Conservation (phyloP, 2,113 vertebrate species). For the Pycnonotus jocosus region DNA sequence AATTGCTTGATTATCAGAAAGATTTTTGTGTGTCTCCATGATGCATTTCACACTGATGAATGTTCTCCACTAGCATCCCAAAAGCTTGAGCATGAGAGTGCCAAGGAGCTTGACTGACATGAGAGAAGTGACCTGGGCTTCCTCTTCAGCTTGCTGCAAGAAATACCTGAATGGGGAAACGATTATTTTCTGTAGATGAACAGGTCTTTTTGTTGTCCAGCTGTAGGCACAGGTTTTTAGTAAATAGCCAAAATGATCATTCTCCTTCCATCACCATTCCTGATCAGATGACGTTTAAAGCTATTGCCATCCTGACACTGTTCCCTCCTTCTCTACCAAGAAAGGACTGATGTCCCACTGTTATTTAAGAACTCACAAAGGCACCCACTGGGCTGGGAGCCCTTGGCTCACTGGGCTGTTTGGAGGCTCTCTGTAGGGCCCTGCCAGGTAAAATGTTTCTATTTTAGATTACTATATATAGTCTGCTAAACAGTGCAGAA, state of each 20-base stretch:
- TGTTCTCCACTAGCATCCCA: not conserved
- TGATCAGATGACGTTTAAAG: not conserved
- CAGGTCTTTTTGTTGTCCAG: not conserved
- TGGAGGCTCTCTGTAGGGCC: not conserved
- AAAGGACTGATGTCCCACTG: not conserved
- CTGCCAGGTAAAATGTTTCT: not conserved
- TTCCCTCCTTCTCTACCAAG: not conserved
- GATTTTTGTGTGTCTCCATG: not conserved
- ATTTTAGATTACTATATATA: not conserved
- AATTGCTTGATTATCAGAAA: not conserved
- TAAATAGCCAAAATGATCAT: not conserved
- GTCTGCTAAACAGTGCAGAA: not conserved
- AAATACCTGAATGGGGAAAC: not conserved
- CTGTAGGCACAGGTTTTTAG: not conserved
- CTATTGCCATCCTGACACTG: rapidly evolving
- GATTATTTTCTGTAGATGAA: not conserved
- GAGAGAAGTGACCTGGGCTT: not conserved
- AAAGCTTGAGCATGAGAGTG: not conserved
- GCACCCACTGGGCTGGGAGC: not conserved
- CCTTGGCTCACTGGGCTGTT: not conserved
- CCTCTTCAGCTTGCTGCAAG: not conserved
- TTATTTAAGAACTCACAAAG: not conserved
- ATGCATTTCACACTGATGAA: not conserved
- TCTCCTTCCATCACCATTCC: not conserved
- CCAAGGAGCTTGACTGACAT: not conserved